Evolutionary conservation across 2,888 invertebrate genomes (phyloP).

Genomic region (Tanytarsus gracilentus): DNA sequence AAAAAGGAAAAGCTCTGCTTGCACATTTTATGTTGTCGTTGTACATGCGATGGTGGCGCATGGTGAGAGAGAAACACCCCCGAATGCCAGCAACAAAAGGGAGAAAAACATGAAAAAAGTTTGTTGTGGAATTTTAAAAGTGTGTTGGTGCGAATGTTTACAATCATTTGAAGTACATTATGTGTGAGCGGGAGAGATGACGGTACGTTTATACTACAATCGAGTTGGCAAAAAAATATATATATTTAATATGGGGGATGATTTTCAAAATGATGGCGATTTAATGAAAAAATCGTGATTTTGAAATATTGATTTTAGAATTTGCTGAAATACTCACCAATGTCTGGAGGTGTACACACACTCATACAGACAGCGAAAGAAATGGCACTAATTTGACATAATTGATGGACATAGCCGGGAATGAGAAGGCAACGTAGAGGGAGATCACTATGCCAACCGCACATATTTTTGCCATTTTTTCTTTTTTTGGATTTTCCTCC

Average conservation of each 20-base stretch:
- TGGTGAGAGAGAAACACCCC: background rate
- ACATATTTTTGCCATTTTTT: slow-evolving; percentile 29
- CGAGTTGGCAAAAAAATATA: no score
- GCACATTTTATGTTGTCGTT: background rate
- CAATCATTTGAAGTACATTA: slow-evolving; percentile 28
- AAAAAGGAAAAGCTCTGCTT: background rate
- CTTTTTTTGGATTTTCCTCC: slow-evolving; percentile 18
- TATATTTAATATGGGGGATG: no score
- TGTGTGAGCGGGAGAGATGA: background rate
- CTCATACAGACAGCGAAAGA: background rate
- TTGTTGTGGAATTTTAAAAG: background rate
- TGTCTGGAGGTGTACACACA: no score
- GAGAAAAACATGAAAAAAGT: background rate
- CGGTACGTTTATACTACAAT: no score
- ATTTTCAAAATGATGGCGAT: no score
- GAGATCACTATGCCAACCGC: slow-evolving; percentile 27
- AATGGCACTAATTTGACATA: background rate
- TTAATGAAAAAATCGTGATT: no score
- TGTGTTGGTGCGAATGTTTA: slow-evolving; percentile 26
- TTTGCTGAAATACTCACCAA: no score
- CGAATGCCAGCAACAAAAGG: background rate
- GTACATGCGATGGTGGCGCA: background rate
- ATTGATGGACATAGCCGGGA: background rate
- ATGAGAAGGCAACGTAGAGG: no score
- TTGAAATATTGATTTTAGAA: no score